phyloP scores from a whole-genome alignment of 2,888 invertebrate genomes.

The Drosophila seclusa region DNA sequence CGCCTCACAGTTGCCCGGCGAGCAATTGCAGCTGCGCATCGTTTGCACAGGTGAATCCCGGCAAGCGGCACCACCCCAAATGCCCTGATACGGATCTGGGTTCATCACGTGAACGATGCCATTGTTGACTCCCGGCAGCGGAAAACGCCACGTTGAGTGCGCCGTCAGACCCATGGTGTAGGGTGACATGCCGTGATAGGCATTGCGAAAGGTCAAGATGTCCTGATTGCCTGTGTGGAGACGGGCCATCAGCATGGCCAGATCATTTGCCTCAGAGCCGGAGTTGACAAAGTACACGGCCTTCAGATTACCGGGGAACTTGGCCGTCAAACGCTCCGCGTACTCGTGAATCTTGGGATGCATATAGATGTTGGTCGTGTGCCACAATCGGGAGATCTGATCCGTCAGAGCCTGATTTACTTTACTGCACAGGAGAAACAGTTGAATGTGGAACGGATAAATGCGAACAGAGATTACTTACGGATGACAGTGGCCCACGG shows the following conservation, averaged over 20 bases:
- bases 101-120: slow-evolving; percentile 95
- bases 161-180: slow-evolving; percentile 93
- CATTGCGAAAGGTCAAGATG: slow-evolving; percentile 93
- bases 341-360: slow-evolving; percentile 97
- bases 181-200: slow-evolving; percentile 96
- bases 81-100: slow-evolving; percentile 95
- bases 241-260: slow-evolving; percentile 95
- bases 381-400: slow-evolving; percentile 94
- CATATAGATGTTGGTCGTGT: slow-evolving; percentile 96
- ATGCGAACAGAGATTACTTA: slow-evolving; percentile 86
- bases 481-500: slow-evolving; percentile 99
- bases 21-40: slow-evolving; percentile 89
- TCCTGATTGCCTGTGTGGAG: slow-evolving; percentile 94
- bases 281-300: slow-evolving; percentile 97
- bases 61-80: slow-evolving; percentile 95
- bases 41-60: slow-evolving; percentile 94
- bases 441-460: background rate
- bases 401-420: slow-evolving; percentile 91
- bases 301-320: slow-evolving; percentile 94
- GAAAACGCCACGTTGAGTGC: slow-evolving; percentile 91
- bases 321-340: slow-evolving; percentile 91
- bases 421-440: slow-evolving; percentile 87
- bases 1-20: slow-evolving; percentile 89
- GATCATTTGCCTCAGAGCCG: slow-evolving; percentile 98
- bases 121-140: slow-evolving; percentile 88